phyloP scores from a whole-genome alignment of 2,888 invertebrate genomes.

The Acleris laterana region DNA sequence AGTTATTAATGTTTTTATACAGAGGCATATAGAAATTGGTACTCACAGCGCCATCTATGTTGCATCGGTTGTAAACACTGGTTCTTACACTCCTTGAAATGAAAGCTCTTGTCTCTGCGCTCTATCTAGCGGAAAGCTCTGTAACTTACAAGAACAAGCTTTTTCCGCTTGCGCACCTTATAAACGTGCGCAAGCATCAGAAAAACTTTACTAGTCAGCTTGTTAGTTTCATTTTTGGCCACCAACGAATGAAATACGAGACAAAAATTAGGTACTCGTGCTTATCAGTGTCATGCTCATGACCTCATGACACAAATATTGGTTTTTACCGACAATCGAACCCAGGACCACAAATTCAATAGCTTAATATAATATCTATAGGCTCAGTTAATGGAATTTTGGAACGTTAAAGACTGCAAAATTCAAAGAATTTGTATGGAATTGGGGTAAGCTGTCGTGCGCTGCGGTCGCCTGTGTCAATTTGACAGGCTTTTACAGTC shows the following conservation, averaged over 20 bases:
- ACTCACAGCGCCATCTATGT: constrained; percentile 62
- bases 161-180: constrained; percentile 7
- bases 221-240: constrained; percentile 12
- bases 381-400: too few relatives aligned
- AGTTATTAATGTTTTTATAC: too few relatives aligned
- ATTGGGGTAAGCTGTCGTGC: too few relatives aligned
- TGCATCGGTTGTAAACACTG: background rate
- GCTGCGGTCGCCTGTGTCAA: too few relatives aligned
- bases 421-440: too few relatives aligned
- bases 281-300: background rate
- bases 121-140: constrained; percentile 60
- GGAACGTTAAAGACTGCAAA: too few relatives aligned
- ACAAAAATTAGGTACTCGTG: too few relatives aligned
- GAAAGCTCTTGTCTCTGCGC: constrained; percentile 30
- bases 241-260: background rate
- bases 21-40: constrained; percentile 30
- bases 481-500: too few relatives aligned
- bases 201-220: background rate
- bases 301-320: too few relatives aligned
- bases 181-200: background rate
- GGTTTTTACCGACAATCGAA: constrained; percentile 22
- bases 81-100: constrained; percentile 30
- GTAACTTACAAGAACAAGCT: constrained; percentile 36
- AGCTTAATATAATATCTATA: too few relatives aligned
- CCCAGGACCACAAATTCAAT: too few relatives aligned